These are phyloP conservation scores for Taphrorychus bicolor DNA, from an alignment of 2,888 invertebrate genomes.

Conservation along the genomic window DNA sequence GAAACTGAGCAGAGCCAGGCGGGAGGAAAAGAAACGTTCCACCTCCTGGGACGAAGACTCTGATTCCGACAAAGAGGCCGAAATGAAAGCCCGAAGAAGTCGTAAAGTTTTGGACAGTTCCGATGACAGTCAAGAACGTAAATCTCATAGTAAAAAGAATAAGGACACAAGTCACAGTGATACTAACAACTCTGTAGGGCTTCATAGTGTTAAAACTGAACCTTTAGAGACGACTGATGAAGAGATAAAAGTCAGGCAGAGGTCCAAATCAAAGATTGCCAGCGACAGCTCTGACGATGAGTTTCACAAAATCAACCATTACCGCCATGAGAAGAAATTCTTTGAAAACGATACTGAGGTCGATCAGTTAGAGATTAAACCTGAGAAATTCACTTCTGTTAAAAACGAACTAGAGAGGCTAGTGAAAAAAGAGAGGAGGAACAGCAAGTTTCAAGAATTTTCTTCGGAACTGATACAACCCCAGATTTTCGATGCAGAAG, in stretches of 20 bases:
- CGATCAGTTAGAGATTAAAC: conserved; percentile 50
- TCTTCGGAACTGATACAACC: conserved; percentile 42
- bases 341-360: conserved; percentile 67
- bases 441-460: conserved; percentile 52
- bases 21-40: conserved; percentile 88
- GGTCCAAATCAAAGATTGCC: conserved; percentile 74
- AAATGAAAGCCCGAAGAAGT: conserved; percentile 49
- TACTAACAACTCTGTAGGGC: conserved; percentile 60
- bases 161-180: conserved; percentile 63
- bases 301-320: conserved; percentile 56
- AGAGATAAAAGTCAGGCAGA: conserved; percentile 64
- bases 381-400: conserved; percentile 43
- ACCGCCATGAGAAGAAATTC: conserved; percentile 55
- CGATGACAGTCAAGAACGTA: conserved; percentile 52
- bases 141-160: conserved; percentile 53
- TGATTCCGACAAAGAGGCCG: conserved; percentile 64
- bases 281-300: conserved; percentile 80
- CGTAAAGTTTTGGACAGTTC: conserved; percentile 57
- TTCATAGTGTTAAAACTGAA: conserved; percentile 56
- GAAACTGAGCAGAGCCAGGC: conserved; percentile 85
- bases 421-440: conserved; percentile 56
- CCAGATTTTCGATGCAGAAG: conserved; percentile 39
- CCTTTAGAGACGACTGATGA: conserved; percentile 58
- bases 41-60: conserved; percentile 90
- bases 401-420: conserved; percentile 53